Evolutionary conservation across 1,140 invertebrate genomes (phyloP), one percentile per base, ranked within the genome.

Genomic region (Phortica variegata): DNA sequence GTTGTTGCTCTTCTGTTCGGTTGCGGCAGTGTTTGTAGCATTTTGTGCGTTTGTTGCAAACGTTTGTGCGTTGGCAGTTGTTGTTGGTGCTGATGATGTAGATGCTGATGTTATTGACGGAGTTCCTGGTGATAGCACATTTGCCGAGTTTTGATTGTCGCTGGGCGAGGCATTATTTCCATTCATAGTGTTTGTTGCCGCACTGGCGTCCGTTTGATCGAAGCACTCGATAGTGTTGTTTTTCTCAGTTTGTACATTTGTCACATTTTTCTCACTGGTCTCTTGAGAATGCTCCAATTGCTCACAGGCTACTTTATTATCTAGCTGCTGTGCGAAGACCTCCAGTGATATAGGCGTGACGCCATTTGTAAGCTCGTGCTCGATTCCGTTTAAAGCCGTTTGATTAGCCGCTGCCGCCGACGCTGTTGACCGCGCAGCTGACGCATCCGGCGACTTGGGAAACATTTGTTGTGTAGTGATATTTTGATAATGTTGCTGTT

Each of bases 391-490:
- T 19, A 49, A 49, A 39, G 56, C 60, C 31, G 63, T 44, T 40
- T 49, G 63, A 16, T 59, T 45, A 16, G 47, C 43, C n/a, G 44
- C 29, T 31, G 70, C 58, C 7, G 47, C 31, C 6, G 44, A 23
- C 39, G 38, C 43, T 49, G 44, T 61, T 59, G 18, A 57, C 61
- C 10, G 65, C 58, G 16, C 60, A 47, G 38, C 15, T 43, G 45
- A 23, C 4, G 65, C 58, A 52, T 73, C 65, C 17, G 61, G 55
- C 8, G 61, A 69, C 26, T 69, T 74, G 37, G 66, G 65, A 66
- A 74, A 73, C 68, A 74, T 74, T 47, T 74, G 65, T 47, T 75
- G 72, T 18, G 72, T 68, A 43, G 72, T 75, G 33, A 72, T 59
- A 26, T 75, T 75, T 40, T 75, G 72, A 49, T 63, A 68, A 12